phyloP scores from a whole-genome alignment of 2,888 invertebrate genomes.

The Celastrina argiolus region DNA sequence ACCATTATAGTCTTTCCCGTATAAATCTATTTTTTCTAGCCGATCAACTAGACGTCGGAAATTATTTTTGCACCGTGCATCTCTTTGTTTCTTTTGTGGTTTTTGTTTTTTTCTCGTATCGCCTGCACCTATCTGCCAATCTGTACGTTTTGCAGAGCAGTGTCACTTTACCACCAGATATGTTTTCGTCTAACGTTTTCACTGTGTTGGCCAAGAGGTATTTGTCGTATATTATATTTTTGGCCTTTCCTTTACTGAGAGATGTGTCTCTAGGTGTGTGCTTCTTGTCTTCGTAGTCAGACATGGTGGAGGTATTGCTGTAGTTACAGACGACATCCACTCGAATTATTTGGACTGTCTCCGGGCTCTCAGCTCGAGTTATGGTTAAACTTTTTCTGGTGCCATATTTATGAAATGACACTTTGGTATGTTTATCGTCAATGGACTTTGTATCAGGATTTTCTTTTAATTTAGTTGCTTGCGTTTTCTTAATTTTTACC shows the following conservation, averaged over 20 bases:
- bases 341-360: conserved; percentile 69
- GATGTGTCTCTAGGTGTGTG: conserved; percentile 29
- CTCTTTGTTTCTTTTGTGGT: conserved; percentile 23
- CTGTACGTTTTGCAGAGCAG: conserved; percentile 68
- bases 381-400: conserved; percentile 68
- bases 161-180: conserved; percentile 65
- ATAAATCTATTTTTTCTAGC: conserved; percentile 21
- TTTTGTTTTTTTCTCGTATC: conserved; percentile 28
- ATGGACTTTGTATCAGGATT: conserved; percentile 35
- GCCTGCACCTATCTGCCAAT: conserved; percentile 51
- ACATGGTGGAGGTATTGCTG: conserved; percentile 42
- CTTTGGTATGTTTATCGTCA: conserved; percentile 46
- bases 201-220: conserved; percentile 63
- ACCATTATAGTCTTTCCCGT: conserved; percentile 19
- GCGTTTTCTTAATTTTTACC: conserved; percentile 26
- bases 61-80: conserved; percentile 24
- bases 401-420: conserved; percentile 53
- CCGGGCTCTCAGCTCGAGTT: conserved; percentile 65
- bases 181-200: conserved; percentile 59
- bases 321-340: conserved; percentile 69
- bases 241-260: conserved; percentile 38
- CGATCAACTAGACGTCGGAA: conserved; percentile 15
- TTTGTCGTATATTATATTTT: conserved; percentile 51
- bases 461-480: conserved; percentile 35
- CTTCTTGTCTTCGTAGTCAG: conserved; percentile 47